Evolutionary conservation across 1,140 invertebrate genomes (phyloP).

Genomic region (Bombyx mandarina): DNA sequence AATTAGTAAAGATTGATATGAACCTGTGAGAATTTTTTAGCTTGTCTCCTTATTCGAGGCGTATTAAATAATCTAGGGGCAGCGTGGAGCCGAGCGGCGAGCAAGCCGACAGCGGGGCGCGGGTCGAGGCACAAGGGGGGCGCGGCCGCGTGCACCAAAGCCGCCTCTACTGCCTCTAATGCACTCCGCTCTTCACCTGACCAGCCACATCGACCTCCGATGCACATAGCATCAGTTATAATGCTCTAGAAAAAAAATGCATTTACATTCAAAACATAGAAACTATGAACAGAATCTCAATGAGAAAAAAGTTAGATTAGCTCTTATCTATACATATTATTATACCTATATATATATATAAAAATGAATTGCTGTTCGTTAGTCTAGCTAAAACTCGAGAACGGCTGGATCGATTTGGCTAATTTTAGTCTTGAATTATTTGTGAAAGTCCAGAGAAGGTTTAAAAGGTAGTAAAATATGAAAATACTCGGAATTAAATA

Average conservation of each 20-base stretch:
- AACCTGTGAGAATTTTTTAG: constrained; percentile 82
- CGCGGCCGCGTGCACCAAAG: constrained; percentile 85
- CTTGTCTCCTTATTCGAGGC: constrained; percentile 80
- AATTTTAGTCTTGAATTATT: too few species aligned
- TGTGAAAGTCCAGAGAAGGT: too few species aligned
- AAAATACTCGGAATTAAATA: too few species aligned
- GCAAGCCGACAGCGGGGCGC: constrained; percentile 82
- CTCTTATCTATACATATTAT: too few species aligned
- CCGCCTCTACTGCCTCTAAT: constrained; percentile 86
- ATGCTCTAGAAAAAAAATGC: constrained; percentile 72
- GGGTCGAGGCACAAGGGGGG: constrained; percentile 91
- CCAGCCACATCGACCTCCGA: constrained; percentile 79
- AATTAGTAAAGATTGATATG: neutral
- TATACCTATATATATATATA: too few species aligned
- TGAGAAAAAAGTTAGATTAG: too few species aligned
- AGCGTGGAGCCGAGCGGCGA: constrained; percentile 81
- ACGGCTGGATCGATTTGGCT: too few species aligned
- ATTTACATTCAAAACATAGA: too few species aligned
- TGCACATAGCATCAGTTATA: constrained; percentile 80
- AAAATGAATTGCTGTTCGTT: too few species aligned
- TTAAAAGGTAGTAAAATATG: too few species aligned
- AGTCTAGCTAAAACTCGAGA: too few species aligned
- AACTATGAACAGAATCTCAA: too few species aligned
- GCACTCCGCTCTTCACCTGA: constrained; percentile 83
- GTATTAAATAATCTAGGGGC: constrained; percentile 82